These are phyloP conservation scores for Kryptolebias marmoratus DNA, from an alignment of 2,113 vertebrate species.

Conservation along the genomic window DNA sequence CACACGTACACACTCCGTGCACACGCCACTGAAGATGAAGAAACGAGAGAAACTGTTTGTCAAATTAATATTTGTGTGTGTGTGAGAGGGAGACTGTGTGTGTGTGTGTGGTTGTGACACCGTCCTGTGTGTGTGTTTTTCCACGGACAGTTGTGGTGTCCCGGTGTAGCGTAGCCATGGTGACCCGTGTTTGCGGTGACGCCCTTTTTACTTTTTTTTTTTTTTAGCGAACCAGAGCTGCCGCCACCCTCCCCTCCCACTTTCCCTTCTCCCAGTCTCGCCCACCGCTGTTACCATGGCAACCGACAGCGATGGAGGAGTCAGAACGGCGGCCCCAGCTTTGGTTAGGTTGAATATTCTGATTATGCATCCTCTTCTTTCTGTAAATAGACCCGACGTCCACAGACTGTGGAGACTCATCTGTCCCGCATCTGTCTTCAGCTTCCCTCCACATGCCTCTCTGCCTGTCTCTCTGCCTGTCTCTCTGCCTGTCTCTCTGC, in stretches of 20 bases:
- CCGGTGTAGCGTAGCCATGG: constrained; percentile 66
- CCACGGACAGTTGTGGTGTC: constrained; percentile 57
- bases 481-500: constrained; percentile 9
- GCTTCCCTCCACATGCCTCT: constrained; percentile 28
- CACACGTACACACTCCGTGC: constrained; percentile 25
- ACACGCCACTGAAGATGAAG: constrained; percentile 36
- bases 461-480: constrained; percentile 7
- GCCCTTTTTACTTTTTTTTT: constrained; percentile 17
- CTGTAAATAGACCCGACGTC: constrained; percentile 64
- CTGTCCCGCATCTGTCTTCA: constrained; percentile 3
- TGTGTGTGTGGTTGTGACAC: constrained; percentile 36
- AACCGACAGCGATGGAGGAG: constrained; percentile 4
- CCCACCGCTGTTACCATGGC: constrained; percentile 12
- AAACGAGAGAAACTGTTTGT: constrained; percentile 56
- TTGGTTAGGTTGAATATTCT: constrained; percentile 54
- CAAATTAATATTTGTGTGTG: constrained; percentile 44
- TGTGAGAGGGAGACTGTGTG: constrained; percentile 31
- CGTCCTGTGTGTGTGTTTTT: constrained; percentile 50
- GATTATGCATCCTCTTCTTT: constrained; percentile 64
- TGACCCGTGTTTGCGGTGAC: constrained; percentile 62
- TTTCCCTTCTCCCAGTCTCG: background rate
- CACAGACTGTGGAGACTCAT: constrained; percentile 31
- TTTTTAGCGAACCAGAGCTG: constrained; percentile 46
- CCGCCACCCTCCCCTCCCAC: background rate
- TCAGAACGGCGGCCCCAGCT: constrained; percentile 18